Conservation (phyloP, 2,113 vertebrate genomes). For the Barbus barbus region DNA sequence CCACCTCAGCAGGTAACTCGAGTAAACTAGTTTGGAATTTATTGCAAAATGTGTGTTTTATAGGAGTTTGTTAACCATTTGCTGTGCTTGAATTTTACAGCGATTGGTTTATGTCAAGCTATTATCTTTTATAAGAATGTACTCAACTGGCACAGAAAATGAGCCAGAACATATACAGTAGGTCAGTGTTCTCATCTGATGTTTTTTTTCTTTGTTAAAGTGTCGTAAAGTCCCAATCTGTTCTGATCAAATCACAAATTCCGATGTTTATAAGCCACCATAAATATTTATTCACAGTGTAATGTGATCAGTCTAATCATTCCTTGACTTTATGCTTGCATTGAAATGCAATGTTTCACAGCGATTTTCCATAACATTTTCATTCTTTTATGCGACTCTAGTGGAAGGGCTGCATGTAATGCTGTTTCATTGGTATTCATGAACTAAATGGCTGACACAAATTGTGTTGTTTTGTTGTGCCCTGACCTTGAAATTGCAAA, state of each 20-base stretch:
- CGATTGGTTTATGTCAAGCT: constrained; percentile 17
- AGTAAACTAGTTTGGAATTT: constrained; percentile 47
- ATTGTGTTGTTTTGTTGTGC: constrained; percentile 36
- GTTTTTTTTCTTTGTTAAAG: not conserved
- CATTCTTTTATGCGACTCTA: not conserved
- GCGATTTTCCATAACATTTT: constrained; percentile 10
- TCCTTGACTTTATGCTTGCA: not conserved
- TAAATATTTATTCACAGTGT: not conserved
- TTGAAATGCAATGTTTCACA: constrained; percentile 5
- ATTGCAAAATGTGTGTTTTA: constrained; percentile 31
- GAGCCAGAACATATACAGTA: constrained; percentile 3
- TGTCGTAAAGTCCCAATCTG: not conserved
- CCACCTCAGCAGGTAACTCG: constrained; percentile 27
- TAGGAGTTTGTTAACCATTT: constrained; percentile 25
- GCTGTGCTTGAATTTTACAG: constrained; percentile 34
- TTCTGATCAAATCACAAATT: not conserved
- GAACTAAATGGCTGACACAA: constrained; percentile 38
- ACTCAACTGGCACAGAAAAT: not conserved
- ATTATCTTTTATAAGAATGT: constrained; percentile 46
- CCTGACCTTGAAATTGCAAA: constrained; percentile 42
- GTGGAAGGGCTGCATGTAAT: constrained; percentile 27
- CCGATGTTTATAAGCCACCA: not conserved
- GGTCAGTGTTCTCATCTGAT: not conserved
- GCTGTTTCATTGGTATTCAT: constrained; percentile 43
- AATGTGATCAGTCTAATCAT: not conserved